A percentile compares a stretch with the other conserved stretches of the same genome.
phyloP scores from a whole-genome alignment of 2,888 invertebrate species.

The Siphlonurus alternatus region DNA sequence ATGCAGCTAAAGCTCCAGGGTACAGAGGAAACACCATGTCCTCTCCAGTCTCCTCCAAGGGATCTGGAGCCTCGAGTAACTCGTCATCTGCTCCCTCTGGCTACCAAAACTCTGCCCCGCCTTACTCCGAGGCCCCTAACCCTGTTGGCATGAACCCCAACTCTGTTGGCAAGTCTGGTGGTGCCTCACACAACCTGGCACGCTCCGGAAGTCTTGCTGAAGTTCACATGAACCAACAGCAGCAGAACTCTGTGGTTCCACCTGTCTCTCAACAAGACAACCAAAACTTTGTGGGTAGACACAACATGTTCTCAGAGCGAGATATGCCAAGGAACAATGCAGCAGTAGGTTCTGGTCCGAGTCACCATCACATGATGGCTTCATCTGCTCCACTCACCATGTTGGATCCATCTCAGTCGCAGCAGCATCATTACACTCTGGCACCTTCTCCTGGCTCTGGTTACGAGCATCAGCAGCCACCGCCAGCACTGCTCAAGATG shows the following conservation, averaged over 20 bases:
- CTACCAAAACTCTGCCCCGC: neutral
- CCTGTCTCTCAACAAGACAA: neutral
- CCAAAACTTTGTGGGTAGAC: neutral
- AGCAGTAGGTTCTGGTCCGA: neutral
- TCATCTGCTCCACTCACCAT: neutral
- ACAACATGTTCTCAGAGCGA: neutral
- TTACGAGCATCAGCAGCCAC: constrained; percentile 13
- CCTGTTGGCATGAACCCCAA: neutral
- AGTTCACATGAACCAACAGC: neutral
- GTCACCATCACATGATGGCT: neutral
- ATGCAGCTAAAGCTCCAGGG: constrained; percentile 80
- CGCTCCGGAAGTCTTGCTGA: neutral
- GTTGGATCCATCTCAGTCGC: constrained; percentile 14
- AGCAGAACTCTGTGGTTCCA: neutral
- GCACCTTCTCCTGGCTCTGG: constrained; percentile 12
- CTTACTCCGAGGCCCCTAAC: neutral
- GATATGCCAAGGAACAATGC: neutral
- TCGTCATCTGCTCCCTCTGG: neutral
- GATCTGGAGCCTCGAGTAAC: neutral
- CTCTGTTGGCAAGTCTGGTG: neutral
- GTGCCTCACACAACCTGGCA: neutral
- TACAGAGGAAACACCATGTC: constrained; percentile 66
- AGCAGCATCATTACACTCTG: constrained; percentile 31
- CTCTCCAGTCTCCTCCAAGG: constrained; percentile 43
- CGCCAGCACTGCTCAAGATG: constrained; percentile 28